Conservation (phyloP, 2,113 vertebrate genomes). For the Calypte anna region DNA sequence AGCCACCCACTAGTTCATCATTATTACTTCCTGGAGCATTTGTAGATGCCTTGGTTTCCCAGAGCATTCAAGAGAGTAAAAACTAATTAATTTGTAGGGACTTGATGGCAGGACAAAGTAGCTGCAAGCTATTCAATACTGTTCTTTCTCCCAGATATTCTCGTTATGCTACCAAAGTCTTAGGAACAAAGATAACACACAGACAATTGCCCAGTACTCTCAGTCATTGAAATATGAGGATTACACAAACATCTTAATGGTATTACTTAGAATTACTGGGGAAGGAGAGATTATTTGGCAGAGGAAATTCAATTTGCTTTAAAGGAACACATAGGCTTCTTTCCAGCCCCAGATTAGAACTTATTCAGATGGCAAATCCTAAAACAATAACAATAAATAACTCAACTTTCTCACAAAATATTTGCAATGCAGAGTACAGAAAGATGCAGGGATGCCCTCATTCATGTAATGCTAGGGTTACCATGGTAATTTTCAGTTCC, state of each 20-base stretch:
- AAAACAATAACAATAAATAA: background rate
- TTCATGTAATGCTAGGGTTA: background rate
- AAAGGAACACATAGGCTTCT: background rate
- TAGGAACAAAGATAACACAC: background rate
- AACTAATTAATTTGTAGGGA: background rate
- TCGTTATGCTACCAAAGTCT: background rate
- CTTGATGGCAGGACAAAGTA: background rate
- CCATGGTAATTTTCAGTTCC: background rate
- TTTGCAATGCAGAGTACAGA: background rate
- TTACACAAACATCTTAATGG: conserved; percentile 5
- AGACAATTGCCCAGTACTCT: background rate
- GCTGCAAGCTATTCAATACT: background rate
- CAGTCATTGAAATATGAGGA: background rate
- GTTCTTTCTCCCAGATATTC: background rate
- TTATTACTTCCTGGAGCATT: conserved; percentile 6
- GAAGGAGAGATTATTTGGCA: background rate
- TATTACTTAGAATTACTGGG: conserved; percentile 8
- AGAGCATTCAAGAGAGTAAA: conserved; percentile 8
- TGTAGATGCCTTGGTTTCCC: background rate
- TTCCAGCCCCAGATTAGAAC: background rate
- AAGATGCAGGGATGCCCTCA: background rate
- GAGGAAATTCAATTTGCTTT: conserved; percentile 12
- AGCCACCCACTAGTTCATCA: background rate
- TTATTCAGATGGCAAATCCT: background rate
- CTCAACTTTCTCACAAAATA: background rate